Base-by-base conservation (phyloP, 2,113 vertebrate species). In the Forbesichthys agassizii region DNA sequence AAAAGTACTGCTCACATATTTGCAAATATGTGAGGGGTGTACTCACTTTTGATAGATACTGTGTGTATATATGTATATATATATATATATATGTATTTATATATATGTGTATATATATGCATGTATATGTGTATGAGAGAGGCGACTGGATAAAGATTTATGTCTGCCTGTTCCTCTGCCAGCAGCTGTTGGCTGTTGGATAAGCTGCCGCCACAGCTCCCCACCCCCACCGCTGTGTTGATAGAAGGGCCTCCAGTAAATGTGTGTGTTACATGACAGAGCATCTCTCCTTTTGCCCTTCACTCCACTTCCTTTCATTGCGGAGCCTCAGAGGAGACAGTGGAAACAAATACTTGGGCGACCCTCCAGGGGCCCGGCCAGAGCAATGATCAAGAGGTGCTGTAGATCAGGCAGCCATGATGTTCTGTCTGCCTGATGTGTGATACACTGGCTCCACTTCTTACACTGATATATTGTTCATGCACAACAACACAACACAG, bases 141-240 rank as follows among this genome's bases (percentile, higher is more conserved):
- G 56, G 62, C 58, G 16, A 48, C 81, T 76, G 88, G 81, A 88
- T 90, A 71, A 89, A 84, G 86, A 88, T 91, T 87, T 83, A 88
- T 91, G 83, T 85, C 68, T 55, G 42, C 33, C 64, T 77, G 61
- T 74, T 46, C 58, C 68, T 81, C 54, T 63, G 66, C 62, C 80
- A 84, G 62, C 79, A 83, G 74, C 73, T 71, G 77, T 73, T 60
- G 67, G 68, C 66, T 59, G 69, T 71, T 74, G 73, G 54, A 64
- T 61, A 64, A 54, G 59, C 63, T 77, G 66, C 62, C 63, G 65
- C 51, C 73, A 51, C 52, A 61, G 27, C 59, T 52, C 54, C 9
- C 46, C 65, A 48, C 71, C 66, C 62, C 63, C 71, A 73, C 64
- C 54, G 47, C 65, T 57, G 62, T 78, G 82, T 69, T 86, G 86